Evolutionary conservation across 2,888 invertebrate species (phyloP).

Genomic region (Sphaerophoria rueppellii): DNA sequence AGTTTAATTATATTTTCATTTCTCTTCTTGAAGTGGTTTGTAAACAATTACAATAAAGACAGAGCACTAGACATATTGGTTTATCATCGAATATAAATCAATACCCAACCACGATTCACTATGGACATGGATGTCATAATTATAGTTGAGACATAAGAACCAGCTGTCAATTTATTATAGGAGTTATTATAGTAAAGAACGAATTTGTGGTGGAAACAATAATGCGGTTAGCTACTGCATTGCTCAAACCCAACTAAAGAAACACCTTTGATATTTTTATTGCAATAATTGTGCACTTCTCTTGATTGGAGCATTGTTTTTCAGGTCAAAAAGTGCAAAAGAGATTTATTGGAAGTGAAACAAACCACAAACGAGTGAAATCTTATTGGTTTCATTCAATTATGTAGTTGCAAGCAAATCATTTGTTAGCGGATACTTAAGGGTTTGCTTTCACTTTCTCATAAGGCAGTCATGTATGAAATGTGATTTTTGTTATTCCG

Average conservation of each 20-base stretch:
- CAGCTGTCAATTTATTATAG: slow-evolving; percentile 43
- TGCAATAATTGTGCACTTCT: slow-evolving; percentile 36
- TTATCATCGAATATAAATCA: slow-evolving; percentile 12
- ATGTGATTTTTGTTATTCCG: no score
- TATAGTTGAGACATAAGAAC: slow-evolving; percentile 1
- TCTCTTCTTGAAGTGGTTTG: slow-evolving; percentile 55
- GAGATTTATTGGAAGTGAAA: slow-evolving; percentile 34
- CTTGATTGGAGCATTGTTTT: slow-evolving; percentile 31
- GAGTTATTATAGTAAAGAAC: slow-evolving; percentile 12
- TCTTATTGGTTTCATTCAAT: background rate
- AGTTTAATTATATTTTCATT: slow-evolving; percentile 54
- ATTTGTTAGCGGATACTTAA: background rate
- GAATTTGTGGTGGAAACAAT: slow-evolving; percentile 46
- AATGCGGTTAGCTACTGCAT: slow-evolving; percentile 59
- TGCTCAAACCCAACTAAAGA: slow-evolving; percentile 28
- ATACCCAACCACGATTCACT: slow-evolving; percentile 22
- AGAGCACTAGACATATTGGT: slow-evolving; percentile 7
- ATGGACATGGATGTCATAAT: slow-evolving; percentile 3
- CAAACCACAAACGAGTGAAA: slow-evolving; percentile 33
- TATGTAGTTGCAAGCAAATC: background rate
- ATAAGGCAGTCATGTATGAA: background rate
- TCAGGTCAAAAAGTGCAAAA: slow-evolving; percentile 24
- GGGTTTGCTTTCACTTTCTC: background rate
- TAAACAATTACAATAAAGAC: slow-evolving; percentile 45
- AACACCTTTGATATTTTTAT: slow-evolving; percentile 7